Conservation (phyloP, 2,113 vertebrate species). For the Pteropus alecto region DNA sequence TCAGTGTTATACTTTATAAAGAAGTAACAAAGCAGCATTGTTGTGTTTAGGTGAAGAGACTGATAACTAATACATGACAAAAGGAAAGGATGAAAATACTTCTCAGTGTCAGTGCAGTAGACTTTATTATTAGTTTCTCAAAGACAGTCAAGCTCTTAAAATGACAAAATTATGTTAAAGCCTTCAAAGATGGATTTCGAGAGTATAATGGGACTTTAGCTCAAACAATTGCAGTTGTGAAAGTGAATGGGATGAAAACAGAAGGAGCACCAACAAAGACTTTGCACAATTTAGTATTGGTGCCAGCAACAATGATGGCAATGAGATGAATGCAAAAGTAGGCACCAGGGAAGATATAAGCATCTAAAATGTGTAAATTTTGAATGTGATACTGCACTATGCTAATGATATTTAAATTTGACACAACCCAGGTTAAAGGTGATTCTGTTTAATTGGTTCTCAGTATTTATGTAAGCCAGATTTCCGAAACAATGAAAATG, state of each 20-base stretch:
- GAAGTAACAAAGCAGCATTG: neutral
- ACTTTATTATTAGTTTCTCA: constrained; percentile 37
- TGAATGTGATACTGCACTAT: neutral
- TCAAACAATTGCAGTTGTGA: neutral
- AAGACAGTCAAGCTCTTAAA: neutral
- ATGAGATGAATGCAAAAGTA: neutral
- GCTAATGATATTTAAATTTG: neutral
- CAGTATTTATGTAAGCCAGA: constrained; percentile 79
- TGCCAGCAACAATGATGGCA: neutral
- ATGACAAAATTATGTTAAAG: neutral
- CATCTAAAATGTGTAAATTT: neutral
- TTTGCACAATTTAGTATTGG: neutral
- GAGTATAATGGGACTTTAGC: neutral
- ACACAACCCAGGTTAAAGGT: neutral
- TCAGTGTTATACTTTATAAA: neutral
- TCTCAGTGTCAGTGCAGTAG: neutral
- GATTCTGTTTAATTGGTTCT: constrained; percentile 78
- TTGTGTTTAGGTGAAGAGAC: constrained; percentile 15
- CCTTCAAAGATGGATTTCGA: neutral
- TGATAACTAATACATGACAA: neutral
- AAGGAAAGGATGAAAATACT: neutral
- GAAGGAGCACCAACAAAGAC: neutral
- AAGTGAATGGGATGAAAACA: neutral
- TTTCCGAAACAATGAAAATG: constrained; percentile 66
- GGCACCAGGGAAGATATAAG: neutral